Evolutionary conservation across 92 coral and sea anemone genomes (phyloP), one percentile per base, ranked within the genome.

Genomic region (Phymanthus crucifer): DNA sequence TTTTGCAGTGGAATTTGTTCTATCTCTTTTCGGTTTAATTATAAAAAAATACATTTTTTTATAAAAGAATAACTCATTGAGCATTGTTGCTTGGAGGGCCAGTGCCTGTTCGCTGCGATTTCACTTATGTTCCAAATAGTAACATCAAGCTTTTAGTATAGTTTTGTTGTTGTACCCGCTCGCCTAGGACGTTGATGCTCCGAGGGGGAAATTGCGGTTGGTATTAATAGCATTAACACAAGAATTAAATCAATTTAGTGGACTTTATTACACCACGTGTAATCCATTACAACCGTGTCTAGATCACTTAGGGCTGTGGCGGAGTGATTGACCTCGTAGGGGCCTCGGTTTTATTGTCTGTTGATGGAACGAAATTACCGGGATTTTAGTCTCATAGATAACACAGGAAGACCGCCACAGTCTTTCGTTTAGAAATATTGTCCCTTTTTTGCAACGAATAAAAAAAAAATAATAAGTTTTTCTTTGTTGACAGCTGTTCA

Each of bases 401-500:
- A 21, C 24, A 54, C 64, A 24, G 12, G 64, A 14, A 21, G 27
- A 21, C 29, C 64, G 27, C 21, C 64, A 21, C 29, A 14, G 64
- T 21, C 21, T 43, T 43, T 43, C 48, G 48, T 17, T 21, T 21
- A 50, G 19, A n/a, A n/a, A n/a, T n/a, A n/a, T n/a, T n/a, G n/a
- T n/a, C n/a, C n/a, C n/a, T n/a, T n/a, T n/a, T n/a, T n/a, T n/a
- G n/a, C n/a, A n/a, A n/a, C n/a, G n/a, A n/a, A n/a, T n/a, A n/a
- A n/a, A n/a, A n/a, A n/a, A n/a, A 4, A 14, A 14, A 14, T 50
- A 16, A 14, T 9, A n/a, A 0, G 10, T 54, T 54, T 54, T 54
- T 2, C n/a, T 54, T 21, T 54, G 1, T 54, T 61, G 26, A 34
- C 91, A 95, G 99, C 99, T 85, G 99, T 95, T 40, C 99, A 95